Evolutionary conservation across 2,113 vertebrate species (phyloP), one percentile per base, ranked within the genome.

Genomic region (Lathamus discolor): DNA sequence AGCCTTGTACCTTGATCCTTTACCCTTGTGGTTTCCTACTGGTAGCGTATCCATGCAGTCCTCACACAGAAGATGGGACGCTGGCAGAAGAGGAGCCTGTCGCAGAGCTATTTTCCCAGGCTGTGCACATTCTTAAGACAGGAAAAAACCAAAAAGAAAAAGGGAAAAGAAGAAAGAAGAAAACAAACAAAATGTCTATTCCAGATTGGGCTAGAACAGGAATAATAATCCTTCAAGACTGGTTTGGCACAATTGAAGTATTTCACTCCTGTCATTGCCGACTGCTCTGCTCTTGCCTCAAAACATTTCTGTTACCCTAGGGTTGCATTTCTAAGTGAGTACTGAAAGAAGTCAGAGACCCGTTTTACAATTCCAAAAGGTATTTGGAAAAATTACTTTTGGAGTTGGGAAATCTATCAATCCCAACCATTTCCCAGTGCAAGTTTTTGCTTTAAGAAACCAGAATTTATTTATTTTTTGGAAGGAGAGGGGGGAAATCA

Each of bases 151-250:
- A 48, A 14, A 68, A 46, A 43, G 10, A 13, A 22, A 16, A 11
- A 15, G 29, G 9, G 15, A 13, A 1, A 8, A 15, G 4, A 31
- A 49, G 4, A 23, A 79, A 48, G 9, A 37, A 17, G 6, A 39
- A 91, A 79, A 68, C 27, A 87, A 94, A 91, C 41, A 94, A 80
- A 92, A 86, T 55, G 27, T 92, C 92, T 88, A 9, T 88, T 90
- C 79, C 93, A 93, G 86, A 91, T 61, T 51, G 46, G 51, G 17
- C 61, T 91, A 72, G 51, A 78, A 49, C n/a, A 70, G 73, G 43
- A 97, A 92, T 90, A 95, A 94, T 93, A 95, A 94, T 91, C 73
- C 73, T 93, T 86, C 88, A 93, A 88, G 64, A 72, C 76, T 83
- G 64, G 55, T 75, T 95, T 97, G 88, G 88, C 88, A 91, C 43